Evolutionary conservation across 2,888 invertebrate species (phyloP).

Genomic region (Nomada fucata): DNA sequence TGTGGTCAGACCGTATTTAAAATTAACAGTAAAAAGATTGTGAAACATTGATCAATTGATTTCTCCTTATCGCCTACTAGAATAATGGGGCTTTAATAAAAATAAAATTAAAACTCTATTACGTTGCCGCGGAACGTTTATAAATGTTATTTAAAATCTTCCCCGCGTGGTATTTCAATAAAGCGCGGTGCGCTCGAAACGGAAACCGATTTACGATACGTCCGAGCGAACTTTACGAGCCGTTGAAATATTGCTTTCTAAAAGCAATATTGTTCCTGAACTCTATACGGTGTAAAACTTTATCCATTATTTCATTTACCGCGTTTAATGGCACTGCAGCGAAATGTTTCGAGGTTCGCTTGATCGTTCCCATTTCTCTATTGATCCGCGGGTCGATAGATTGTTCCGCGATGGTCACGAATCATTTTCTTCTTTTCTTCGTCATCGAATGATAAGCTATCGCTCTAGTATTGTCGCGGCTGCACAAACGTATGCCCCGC

Average conservation of each 20-base stretch:
- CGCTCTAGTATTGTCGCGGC: constrained; percentile 14
- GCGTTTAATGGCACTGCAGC: constrained; percentile 34
- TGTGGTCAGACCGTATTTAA: background rate
- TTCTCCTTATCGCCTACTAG: background rate
- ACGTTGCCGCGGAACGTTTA: constrained; percentile 1
- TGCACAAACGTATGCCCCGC: constrained; percentile 42
- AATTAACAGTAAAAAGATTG: background rate
- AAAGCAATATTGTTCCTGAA: constrained; percentile 52
- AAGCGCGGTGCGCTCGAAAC: constrained; percentile 36
- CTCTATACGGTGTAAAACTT: constrained; percentile 43
- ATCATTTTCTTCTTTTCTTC: background rate
- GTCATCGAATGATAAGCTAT: too few relatives aligned
- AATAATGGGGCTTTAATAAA: constrained; percentile 13
- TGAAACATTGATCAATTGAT: background rate
- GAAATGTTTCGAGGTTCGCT: constrained; percentile 17
- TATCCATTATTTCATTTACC: constrained; percentile 50
- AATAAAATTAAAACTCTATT: background rate
- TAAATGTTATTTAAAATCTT: constrained; percentile 37
- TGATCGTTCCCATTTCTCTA: constrained; percentile 3
- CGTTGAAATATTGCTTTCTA: constrained; percentile 54
- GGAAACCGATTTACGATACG: constrained; percentile 56
- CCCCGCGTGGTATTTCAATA: constrained; percentile 29
- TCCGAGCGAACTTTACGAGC: constrained; percentile 38
- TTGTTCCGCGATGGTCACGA: background rate
- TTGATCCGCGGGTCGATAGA: background rate